Evolutionary conservation across 1,140 invertebrate species (phyloP), one percentile per base, ranked within the genome.

Genomic region (Mizuhopecten yessoensis): DNA sequence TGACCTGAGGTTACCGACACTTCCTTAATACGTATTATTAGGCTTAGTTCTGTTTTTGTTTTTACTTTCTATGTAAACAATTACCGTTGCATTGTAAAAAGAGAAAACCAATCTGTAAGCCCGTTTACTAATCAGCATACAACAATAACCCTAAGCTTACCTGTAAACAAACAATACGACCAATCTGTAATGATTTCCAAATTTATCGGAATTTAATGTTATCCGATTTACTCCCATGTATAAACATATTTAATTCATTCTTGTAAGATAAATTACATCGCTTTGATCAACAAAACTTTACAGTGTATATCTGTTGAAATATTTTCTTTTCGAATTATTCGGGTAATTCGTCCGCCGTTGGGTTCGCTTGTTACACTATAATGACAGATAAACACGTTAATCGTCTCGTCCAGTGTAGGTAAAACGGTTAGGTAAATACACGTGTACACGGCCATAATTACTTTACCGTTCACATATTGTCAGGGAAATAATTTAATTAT

Each of bases 251-350:
- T 75, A 17, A 75, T 75, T 75, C 57, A 29, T 75, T 75, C 57
- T 75, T 75, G 57, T 75, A 75, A 75, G 57, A 75, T 75, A 75
- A 75, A 75, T 75, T 75, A 75, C 57, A 75, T 75, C 57, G n/a
- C 17, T 75, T 29, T 75, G 2, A 75, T 75, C 29, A 75, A n/a
- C 57, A 75, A 29, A 29, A n/a, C 57, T n/a, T 9, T 17, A 5
- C 57, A n/a, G 5, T 75, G 20, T 75, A n/a, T n/a, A 29, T 75
- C 57, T 75, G 57, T 75, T 0, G n/a, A n/a, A 75, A 29, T 75
- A 29, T 75, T 75, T 75, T 5, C 57, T 75, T 75, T 75, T 29
- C 57, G 57, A 75, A 75, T 75, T 75, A 75, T 75, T 17, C 57
- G 57, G 57, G 29, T 75, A 75, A 75, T 29, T 29, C 23, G 57